Evolutionary conservation across 2,113 vertebrate genomes (phyloP).

Genomic region (Spheniscus mendiculus): DNA sequence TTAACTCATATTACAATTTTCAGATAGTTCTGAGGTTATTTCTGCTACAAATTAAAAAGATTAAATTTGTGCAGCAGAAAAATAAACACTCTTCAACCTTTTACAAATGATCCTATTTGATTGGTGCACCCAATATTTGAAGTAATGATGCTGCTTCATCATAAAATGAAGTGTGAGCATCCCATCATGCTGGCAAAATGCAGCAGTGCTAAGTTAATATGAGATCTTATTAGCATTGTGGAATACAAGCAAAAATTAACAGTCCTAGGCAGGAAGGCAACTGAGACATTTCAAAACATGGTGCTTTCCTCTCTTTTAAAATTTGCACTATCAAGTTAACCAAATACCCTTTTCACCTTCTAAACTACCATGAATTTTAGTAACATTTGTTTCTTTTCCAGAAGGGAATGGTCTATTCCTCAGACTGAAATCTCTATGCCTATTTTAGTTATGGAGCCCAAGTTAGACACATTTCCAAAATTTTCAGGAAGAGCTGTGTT

Average conservation of each 20-base stretch:
- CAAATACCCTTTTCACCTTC: neutral
- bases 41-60: neutral
- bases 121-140: neutral
- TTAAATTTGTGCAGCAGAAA: neutral
- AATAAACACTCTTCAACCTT: neutral
- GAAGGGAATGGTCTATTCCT: neutral
- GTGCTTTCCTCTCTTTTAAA: neutral
- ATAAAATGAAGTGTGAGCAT: neutral
- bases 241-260: neutral
- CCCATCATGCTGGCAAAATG: neutral
- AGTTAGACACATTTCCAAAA: neutral
- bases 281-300: neutral
- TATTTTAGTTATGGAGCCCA: neutral
- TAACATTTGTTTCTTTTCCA: neutral
- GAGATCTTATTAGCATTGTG: slow-evolving; percentile 11
- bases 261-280: neutral
- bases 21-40: neutral
- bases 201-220: neutral
- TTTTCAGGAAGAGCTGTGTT: neutral
- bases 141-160: slow-evolving; percentile 15
- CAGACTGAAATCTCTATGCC: neutral
- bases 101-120: neutral
- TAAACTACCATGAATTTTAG: neutral
- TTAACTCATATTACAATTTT: neutral
- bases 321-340: neutral